phyloP scores from a whole-genome alignment of 2,113 vertebrate genomes.

The Phainopepla nitens region DNA sequence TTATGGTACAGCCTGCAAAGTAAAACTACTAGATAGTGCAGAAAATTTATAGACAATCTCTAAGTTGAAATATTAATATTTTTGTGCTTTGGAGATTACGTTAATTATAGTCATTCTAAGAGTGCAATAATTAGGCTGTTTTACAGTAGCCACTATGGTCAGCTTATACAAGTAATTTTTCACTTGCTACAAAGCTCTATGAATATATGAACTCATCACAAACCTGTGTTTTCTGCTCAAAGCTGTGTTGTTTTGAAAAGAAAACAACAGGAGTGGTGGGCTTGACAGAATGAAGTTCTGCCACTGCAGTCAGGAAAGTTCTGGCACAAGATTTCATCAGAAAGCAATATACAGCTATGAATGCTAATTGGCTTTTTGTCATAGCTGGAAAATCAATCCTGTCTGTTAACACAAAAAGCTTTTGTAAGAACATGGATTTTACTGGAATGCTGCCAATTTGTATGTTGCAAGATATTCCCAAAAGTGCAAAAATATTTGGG shows the following conservation, averaged over 20 bases:
- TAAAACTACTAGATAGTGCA: slow-evolving; percentile 48
- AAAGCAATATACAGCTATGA: background rate
- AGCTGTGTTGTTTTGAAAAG: background rate
- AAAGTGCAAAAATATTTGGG: background rate
- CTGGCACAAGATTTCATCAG: background rate
- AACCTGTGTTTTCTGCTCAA: background rate
- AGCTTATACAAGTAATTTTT: slow-evolving; percentile 59
- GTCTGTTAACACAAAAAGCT: background rate
- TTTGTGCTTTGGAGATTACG: slow-evolving; percentile 50
- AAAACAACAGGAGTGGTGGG: background rate
- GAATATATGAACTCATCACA: background rate
- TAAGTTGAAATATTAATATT: slow-evolving; percentile 67
- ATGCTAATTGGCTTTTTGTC: background rate
- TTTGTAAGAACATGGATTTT: background rate
- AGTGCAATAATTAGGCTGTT: slow-evolving; percentile 50
- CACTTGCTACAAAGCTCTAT: background rate
- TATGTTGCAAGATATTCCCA: background rate
- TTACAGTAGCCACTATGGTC: slow-evolving; percentile 42
- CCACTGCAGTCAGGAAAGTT: background rate
- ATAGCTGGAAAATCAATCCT: background rate
- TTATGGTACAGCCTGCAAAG: slow-evolving; percentile 26
- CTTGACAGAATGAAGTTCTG: background rate
- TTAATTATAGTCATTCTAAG: slow-evolving; percentile 59
- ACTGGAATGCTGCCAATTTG: background rate
- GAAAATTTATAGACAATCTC: slow-evolving; percentile 56